Percentiles rank a stretch among this genome's conserved stretches.
Evolutionary conservation across 2,113 vertebrate genomes (phyloP).

Genomic region (Pluvialis apricaria): DNA sequence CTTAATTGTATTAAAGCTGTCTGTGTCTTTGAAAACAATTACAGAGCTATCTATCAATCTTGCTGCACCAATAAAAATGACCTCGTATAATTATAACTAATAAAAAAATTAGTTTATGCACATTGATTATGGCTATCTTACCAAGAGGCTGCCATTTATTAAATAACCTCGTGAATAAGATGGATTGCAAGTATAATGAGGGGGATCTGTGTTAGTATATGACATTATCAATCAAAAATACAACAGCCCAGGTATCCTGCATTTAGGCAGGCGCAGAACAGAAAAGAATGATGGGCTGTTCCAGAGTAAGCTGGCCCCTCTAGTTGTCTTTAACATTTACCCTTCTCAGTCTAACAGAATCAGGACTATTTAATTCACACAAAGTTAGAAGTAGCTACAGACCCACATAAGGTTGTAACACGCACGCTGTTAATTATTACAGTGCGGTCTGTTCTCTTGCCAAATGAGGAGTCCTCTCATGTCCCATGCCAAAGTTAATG

Average conservation of each 20-base stretch:
- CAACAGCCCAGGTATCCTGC: background rate
- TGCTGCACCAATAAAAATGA: slow-evolving; percentile 25
- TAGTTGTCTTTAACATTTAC: background rate
- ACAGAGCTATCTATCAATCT: slow-evolving; percentile 37
- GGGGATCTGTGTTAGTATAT: slow-evolving; percentile 12
- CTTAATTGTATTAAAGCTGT: slow-evolving; percentile 43
- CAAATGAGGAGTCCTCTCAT: background rate
- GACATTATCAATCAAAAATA: slow-evolving; percentile 27
- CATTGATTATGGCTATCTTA: slow-evolving; percentile 39
- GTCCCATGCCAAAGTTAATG: background rate
- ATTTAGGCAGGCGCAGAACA: background rate
- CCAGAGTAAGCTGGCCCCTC: background rate
- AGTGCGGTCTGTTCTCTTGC: background rate
- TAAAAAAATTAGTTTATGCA: slow-evolving; percentile 52
- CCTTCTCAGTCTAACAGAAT: background rate
- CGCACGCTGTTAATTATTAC: background rate
- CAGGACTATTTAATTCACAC: background rate
- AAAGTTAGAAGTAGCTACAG: background rate
- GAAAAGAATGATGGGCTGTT: background rate
- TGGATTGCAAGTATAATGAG: slow-evolving; percentile 24
- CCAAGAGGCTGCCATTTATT: slow-evolving; percentile 23
- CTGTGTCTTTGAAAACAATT: slow-evolving; percentile 47
- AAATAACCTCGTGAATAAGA: slow-evolving; percentile 10
- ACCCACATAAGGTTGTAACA: background rate
- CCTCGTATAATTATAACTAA: slow-evolving; percentile 42